Percentiles rank a stretch among this genome's conserved stretches.
These are phyloP conservation scores for Otis tarda DNA, from an alignment of 2,113 vertebrate species.

Conservation along the genomic window DNA sequence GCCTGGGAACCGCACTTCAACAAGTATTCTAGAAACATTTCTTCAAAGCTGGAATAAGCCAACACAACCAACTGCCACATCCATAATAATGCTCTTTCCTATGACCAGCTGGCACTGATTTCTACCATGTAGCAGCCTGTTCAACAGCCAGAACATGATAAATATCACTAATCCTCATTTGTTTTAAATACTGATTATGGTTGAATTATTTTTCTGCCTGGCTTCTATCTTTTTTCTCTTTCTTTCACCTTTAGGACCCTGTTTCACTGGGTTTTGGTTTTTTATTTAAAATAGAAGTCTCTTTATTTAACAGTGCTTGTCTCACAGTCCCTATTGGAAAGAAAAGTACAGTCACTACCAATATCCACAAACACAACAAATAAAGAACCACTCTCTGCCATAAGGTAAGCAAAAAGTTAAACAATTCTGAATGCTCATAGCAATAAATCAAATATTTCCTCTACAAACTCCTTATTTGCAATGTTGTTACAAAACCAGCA, in stretches of 20 bases:
- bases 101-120: background rate
- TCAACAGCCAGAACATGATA: background rate
- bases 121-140: background rate
- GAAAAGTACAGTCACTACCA: background rate
- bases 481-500: background rate
- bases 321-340: background rate
- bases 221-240: background rate
- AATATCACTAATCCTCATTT: background rate
- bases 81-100: background rate
- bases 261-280: background rate
- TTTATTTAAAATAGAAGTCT: background rate
- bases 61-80: background rate
- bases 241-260: background rate
- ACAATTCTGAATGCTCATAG: background rate
- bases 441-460: background rate
- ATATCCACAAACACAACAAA: background rate
- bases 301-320: background rate
- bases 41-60: conserved; percentile 16
- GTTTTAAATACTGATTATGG: background rate
- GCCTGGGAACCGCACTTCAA: conserved; percentile 34
- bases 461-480: background rate
- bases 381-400: background rate
- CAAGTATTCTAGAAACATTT: background rate
- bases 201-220: background rate
- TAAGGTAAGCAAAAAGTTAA: background rate